These are phyloP conservation scores for Acleris holmiana DNA, from an alignment of 2,888 invertebrate species.

Conservation along the genomic window DNA sequence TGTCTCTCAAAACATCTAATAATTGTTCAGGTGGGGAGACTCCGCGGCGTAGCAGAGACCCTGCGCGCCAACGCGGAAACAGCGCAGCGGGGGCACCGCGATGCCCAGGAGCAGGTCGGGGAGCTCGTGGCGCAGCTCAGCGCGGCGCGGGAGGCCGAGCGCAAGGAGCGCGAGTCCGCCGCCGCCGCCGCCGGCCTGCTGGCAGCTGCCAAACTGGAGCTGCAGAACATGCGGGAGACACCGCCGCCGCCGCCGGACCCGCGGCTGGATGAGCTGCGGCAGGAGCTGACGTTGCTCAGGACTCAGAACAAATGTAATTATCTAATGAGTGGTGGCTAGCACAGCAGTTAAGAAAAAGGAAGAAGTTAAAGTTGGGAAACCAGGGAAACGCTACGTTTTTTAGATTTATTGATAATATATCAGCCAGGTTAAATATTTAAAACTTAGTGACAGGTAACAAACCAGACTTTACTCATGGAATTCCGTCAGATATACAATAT, in stretches of 20 bases:
- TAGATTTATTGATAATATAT: too few species aligned
- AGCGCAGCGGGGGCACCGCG: conserved; percentile 79
- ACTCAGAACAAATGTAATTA: conserved; percentile 89
- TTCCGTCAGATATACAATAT: too few species aligned
- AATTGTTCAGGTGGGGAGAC: conserved; percentile 68
- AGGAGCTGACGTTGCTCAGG: conserved; percentile 89
- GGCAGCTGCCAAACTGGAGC: conserved; percentile 87
- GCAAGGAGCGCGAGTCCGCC: conserved; percentile 80
- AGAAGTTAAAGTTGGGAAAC: background rate
- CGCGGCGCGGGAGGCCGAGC: conserved; percentile 75
- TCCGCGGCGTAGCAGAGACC: conserved; percentile 84
- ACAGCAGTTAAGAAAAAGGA: background rate
- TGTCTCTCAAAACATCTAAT: background rate
- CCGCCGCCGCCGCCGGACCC: conserved; percentile 87
- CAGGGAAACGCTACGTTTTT: too few species aligned
- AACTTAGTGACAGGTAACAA: too few species aligned
- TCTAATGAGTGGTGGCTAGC: background rate
- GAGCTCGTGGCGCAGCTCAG: conserved; percentile 77
- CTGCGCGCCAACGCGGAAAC: conserved; percentile 84
- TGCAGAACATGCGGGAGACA: conserved; percentile 87
- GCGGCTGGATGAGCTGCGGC: conserved; percentile 89
- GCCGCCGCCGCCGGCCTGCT: conserved; percentile 84
- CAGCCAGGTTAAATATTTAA: too few species aligned
- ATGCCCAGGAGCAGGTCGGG: conserved; percentile 80
- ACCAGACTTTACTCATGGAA: too few species aligned